Conservation (phyloP, 2,888 invertebrate genomes). For the Pollenia labialis region DNA sequence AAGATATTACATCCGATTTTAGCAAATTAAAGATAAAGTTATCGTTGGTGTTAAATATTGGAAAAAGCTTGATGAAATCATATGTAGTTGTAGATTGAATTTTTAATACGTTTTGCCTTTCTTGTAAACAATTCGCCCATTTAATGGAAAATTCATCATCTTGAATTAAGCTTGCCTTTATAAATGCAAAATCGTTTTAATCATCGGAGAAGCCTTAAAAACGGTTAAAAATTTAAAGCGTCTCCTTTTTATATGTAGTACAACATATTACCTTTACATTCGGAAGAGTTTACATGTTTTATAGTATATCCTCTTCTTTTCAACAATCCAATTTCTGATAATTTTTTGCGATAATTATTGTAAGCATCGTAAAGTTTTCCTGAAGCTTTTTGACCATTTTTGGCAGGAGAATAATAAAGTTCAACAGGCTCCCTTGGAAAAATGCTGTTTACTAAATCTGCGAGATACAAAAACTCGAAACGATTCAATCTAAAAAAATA, state of each 20-base stretch:
- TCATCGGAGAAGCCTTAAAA: background rate
- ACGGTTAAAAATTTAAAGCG: too few species aligned
- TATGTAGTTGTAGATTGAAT: background rate
- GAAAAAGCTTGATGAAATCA: background rate
- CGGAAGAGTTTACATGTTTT: background rate
- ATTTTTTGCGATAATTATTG: background rate
- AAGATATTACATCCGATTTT: background rate
- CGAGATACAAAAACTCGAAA: slow-evolving; percentile 3
- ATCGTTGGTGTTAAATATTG: too few species aligned
- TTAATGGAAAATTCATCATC: background rate
- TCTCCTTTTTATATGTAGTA: too few species aligned
- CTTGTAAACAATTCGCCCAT: background rate
- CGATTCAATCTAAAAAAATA: slow-evolving; percentile 14
- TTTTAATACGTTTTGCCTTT: background rate
- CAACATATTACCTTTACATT: background rate
- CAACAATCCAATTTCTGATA: slow-evolving; percentile 12
- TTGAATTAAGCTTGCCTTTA: background rate
- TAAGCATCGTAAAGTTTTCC: slow-evolving; percentile 2
- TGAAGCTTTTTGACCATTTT: slow-evolving; percentile 9
- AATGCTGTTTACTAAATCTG: slow-evolving; percentile 3
- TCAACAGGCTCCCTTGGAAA: slow-evolving; percentile 4
- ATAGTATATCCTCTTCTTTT: background rate
- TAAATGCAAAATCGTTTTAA: background rate
- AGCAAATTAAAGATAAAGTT: background rate
- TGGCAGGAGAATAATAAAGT: background rate